A percentile compares a stretch with the other conserved stretches of the same genome.
Evolutionary conservation across 2,888 invertebrate genomes (phyloP).

Genomic region (Atethmia centrago): DNA sequence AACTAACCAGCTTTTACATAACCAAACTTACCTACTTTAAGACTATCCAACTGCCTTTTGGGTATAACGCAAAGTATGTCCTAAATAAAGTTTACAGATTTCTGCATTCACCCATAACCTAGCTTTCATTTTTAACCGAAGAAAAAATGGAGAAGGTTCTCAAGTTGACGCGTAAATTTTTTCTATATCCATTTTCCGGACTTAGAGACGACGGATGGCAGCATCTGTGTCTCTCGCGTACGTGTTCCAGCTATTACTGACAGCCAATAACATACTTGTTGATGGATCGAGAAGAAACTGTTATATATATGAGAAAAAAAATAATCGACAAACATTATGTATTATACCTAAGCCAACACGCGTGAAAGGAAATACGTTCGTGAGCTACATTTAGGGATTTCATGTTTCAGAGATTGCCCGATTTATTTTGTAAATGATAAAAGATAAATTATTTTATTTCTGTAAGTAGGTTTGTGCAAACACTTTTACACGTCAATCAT

Average conservation of each 20-base stretch:
- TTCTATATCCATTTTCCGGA: background rate
- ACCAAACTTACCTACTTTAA: background rate
- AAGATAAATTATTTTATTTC: too few relatives aligned
- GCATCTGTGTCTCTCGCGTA: constrained; percentile 34
- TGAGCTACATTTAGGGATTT: background rate
- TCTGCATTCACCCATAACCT: background rate
- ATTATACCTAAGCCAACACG: background rate
- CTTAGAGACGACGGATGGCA: background rate
- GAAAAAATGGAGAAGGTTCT: background rate
- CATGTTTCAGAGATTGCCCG: too few relatives aligned
- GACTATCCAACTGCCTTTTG: background rate
- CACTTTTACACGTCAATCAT: too few relatives aligned
- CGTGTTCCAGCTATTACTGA: constrained; percentile 7
- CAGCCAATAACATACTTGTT: constrained; percentile 47
- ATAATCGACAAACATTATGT: too few relatives aligned
- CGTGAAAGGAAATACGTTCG: background rate
- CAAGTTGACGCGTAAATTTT: background rate
- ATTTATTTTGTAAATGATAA: background rate
- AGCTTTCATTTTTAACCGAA: background rate
- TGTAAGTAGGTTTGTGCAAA: too few relatives aligned
- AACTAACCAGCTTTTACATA: background rate
- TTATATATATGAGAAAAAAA: background rate
- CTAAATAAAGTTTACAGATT: too few relatives aligned
- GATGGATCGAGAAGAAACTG: constrained; percentile 37
- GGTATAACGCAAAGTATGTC: background rate